phyloP scores from a whole-genome alignment of 2,888 invertebrate species.

The Caenorhabditis sp. region DNA sequence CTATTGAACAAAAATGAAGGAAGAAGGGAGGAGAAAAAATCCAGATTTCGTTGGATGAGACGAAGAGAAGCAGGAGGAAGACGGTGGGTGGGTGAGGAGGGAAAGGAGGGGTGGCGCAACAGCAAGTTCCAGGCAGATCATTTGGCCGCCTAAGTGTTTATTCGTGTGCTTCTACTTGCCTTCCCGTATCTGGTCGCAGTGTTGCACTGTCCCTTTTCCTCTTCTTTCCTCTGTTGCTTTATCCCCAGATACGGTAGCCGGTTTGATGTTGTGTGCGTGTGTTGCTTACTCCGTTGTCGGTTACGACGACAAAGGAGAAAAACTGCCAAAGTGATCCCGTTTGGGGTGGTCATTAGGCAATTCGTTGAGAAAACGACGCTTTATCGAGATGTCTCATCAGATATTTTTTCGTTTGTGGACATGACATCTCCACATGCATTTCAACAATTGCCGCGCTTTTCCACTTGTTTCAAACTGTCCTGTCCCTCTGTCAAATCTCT shows the following conservation, averaged over 20 bases:
- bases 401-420: constrained; percentile 51
- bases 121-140: constrained; percentile 62
- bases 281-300: constrained; percentile 60
- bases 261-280: constrained; percentile 61
- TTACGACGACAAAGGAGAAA: constrained; percentile 49
- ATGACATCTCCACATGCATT: constrained; percentile 30
- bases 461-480: constrained; percentile 32
- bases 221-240: constrained; percentile 3
- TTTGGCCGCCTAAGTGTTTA: constrained; percentile 55
- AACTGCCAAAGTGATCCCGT: constrained; percentile 63
- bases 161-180: constrained; percentile 50
- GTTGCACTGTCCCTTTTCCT: constrained; percentile 38
- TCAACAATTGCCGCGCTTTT: constrained; percentile 32
- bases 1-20: constrained; percentile 45
- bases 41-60: constrained; percentile 49
- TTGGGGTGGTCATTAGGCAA: constrained; percentile 58
- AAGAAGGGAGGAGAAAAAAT: constrained; percentile 37
- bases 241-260: constrained; percentile 57
- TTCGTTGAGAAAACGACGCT: constrained; percentile 51
- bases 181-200: constrained; percentile 41
- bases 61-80: constrained; percentile 8
- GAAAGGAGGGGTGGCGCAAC: constrained; percentile 61
- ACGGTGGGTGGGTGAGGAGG: constrained; percentile 16
- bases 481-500: constrained; percentile 47
- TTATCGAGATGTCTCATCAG: constrained; percentile 58